phyloP scores from a whole-genome alignment of 1,140 invertebrate genomes.

The Nylanderia fulva region DNA sequence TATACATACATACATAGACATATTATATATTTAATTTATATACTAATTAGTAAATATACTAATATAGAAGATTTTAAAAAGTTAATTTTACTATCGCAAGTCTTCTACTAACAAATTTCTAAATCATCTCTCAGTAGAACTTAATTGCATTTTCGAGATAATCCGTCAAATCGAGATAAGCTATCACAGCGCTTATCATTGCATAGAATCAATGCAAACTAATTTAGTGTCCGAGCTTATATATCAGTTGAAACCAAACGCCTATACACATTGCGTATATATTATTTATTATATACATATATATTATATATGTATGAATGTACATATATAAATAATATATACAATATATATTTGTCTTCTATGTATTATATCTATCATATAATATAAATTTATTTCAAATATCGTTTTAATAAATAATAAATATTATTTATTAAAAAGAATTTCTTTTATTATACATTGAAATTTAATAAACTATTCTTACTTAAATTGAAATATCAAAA shows the following conservation, averaged over 20 bases:
- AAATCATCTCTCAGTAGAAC: not conserved
- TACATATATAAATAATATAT: no score
- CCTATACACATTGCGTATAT: conserved; percentile 34
- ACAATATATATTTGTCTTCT: not conserved
- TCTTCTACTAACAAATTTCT: not conserved
- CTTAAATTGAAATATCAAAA: not conserved
- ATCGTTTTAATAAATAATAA: no score
- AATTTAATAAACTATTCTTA: not conserved
- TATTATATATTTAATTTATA: not conserved
- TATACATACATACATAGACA: not conserved
- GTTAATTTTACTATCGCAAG: not conserved
- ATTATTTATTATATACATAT: conserved; percentile 5
- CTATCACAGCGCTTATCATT: conserved; percentile 14
- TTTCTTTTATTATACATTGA: not conserved
- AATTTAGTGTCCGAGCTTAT: conserved; percentile 30
- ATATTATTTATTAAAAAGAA: not conserved
- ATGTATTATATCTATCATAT: not conserved
- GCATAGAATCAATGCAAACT: conserved; percentile 34
- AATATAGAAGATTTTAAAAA: not conserved
- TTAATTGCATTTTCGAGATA: conserved; percentile 53
- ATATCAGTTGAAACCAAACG: conserved; percentile 18
- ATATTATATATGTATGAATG: no score
- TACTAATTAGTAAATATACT: not conserved
- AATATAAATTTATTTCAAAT: not conserved
- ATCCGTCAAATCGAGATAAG: conserved; percentile 35